Base-by-base conservation (phyloP, 1,140 invertebrate species). In the Diabrotica virgifera region DNA sequence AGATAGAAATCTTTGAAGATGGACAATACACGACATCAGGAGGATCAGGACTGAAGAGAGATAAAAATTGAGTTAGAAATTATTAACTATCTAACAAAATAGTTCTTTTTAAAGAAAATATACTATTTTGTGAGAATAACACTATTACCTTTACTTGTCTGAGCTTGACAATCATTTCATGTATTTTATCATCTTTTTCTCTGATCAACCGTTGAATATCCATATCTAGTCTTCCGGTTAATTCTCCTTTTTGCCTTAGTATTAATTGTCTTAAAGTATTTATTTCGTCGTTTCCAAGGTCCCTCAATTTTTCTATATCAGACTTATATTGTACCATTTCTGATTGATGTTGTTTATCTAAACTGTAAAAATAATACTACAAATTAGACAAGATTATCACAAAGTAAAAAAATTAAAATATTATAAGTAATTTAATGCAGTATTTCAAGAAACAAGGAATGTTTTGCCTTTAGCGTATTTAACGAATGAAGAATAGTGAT, bases 321-420 rank as follows among this genome's bases (percentile, higher is more conserved):
- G 70, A 74, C 35, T 82, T 81, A 70, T 84, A 84, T 56, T 77
- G 80, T 5, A 78, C 77, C 0, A 85, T 62, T 68, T 85, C 84
- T 12, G 73, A 79, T 72, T 80, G 77, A 64, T 85, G 80, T 56
- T 82, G 79, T 24, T 80, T 77, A 50, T 83, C 81, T 10, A 83
- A 67, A 67, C 82, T 84, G 37, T 10, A 70, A 74, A 67, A 40
- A 37, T 66, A 38, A 64, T 3, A 46, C 6, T 46, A 46, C 8
- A 46, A n/a, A n/a, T 24, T 24, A 24, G 4, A 24, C n/a, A 24
- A 24, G 24, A 24, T 24, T 2, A 24, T 2, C 24, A 24, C 1
- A 24, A 24, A 24, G 24, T 24, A 24, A 24, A 24, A 24, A 24
- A 24, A 24, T 4, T 4, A 24, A 2, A 1, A 24, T 24, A 24